These are phyloP conservation scores for Bolborhynchus lineola DNA, from an alignment of 2,113 vertebrate genomes.

Conservation along the genomic window DNA sequence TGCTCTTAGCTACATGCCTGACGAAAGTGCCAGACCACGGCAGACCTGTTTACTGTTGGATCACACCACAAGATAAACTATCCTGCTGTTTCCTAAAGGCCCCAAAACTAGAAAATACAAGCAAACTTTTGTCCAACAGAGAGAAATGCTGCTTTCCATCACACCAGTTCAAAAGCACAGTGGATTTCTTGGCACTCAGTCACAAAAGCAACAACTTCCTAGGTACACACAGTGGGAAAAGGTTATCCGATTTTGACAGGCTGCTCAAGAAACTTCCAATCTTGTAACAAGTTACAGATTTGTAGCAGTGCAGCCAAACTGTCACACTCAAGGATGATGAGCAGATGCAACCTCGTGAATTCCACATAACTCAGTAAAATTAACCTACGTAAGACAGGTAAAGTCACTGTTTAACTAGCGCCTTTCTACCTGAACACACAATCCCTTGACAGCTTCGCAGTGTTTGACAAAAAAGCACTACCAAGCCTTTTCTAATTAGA, in stretches of 20 bases:
- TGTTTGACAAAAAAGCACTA: background rate
- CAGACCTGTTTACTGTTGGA: rapidly evolving
- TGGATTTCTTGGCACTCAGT: background rate
- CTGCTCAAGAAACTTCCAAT: background rate
- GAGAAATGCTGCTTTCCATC: background rate
- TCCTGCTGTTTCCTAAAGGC: background rate
- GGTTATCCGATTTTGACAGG: too few relatives aligned
- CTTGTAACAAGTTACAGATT: background rate
- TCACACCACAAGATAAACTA: background rate
- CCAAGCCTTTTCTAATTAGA: background rate
- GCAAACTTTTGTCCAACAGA: background rate
- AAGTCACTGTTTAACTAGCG: background rate
- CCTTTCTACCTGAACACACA: background rate
- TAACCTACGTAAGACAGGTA: background rate
- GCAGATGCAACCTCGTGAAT: background rate
- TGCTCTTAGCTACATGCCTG: background rate
- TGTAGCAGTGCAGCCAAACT: background rate
- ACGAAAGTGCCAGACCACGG: background rate
- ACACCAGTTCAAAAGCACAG: background rate
- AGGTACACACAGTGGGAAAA: background rate
- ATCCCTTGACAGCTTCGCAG: background rate
- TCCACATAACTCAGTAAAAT: background rate
- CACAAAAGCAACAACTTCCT: background rate
- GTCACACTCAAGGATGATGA: background rate
- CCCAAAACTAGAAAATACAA: rapidly evolving